Evolutionary conservation across 2,797 vertebrate species (phyloP), one percentile per base, ranked within the genome.

Genomic region (Onychomys leucogaster): DNA sequence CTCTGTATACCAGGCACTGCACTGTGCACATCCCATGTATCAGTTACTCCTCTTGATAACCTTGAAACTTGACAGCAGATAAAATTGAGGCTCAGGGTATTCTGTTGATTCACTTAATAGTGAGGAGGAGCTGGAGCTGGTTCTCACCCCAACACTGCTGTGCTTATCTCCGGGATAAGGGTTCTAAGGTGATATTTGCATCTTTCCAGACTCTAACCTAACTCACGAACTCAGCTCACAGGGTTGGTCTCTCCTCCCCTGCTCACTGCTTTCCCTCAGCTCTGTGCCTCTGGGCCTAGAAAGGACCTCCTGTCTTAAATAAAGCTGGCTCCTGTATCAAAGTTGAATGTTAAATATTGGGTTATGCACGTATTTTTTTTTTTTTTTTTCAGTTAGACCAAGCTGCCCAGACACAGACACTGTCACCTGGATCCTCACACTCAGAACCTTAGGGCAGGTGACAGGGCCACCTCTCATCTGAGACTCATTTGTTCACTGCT

Each of bases 141-240:
- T 7, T 67, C n/a, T 59, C 77, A 10, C 2, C 57, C 14, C 12
- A 34, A 67, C 41, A 9, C 55, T 1, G 13, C 34, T 16, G 14
- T 34, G 29, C 71, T 78, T 77, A 9, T 16, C 29, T 52, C 80
- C 32, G 0, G 21, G 34, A 32, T 57, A 76, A 43, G 4, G 32
- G 27, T 83, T 32, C 17, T 10, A 7, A 25, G 55, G 49, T 19
- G 3, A 49, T 19, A 13, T 37, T 77, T 59, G 21, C 6, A 49
- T 84, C 52, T 61, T 12, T 52, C 41, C 19, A 77, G 65, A n/a
- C 17, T 37, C 52, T 19, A 34, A 55, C 80, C 75, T 71, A 95
- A 49, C 63, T 59, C n/a, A 43, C 0, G 0, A 43, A 37, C 21
- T 85, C 73, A 61, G 3, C 0, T 8, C 6, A n/a, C 65, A 29